Evolutionary conservation across 2,797 vertebrate genomes (phyloP), one percentile per base, ranked within the genome.

Genomic region (Onychomys torridus): DNA sequence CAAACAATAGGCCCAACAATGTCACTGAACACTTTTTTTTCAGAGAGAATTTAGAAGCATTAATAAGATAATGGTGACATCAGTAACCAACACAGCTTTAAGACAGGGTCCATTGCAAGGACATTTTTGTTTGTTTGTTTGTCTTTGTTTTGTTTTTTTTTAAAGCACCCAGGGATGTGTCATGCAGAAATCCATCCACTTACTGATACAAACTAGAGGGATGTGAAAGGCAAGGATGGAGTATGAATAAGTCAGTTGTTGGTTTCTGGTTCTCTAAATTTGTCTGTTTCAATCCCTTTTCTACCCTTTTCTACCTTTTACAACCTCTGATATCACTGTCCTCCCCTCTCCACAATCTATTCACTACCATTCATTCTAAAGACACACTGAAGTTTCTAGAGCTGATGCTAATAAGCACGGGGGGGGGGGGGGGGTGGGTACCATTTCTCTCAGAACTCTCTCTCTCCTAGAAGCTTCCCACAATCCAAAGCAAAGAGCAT

Each of bases 11-110:
- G 46, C n/a, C 65, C 46, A 65, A 34, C 94, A 95, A 96, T 93
- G 82, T 78, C 34, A 91, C 63, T 17, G 40, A 91, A 49, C 65
- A 71, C 32, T 94, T 88, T n/a, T n/a, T n/a, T 85, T 61, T 14
- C 71, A 78, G 89, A 90, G 86, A 93, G n/a, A 81, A 95, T 82
- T 85, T 93, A 78, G 83, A 29, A n/a, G 23, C 40, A 90, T 91
- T 81, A 91, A 78, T 93, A 79, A 96, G 81, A 95, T 96, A 95
- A 97, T 92, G 84, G 37, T 40, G 27, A 75, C 78, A 94, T 96
- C 34, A 49, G 37, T 92, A 88, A 96, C 69, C 92, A 87, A 96
- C 2, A 69, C 77, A 37, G 77, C 21, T 95, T 96, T 78, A 49
- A n/a, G 61, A 52, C 32, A 95, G 59, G 32, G 76, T 73, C 83